Evolutionary conservation across 2,113 vertebrate species (phyloP).

Genomic region (cat (Felis catus)): F.catus_Fca126_mat1.0 CM031419.1:23820501-23821000

Average conservation of each 20-base stretch:
- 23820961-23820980: conserved; percentile 24
- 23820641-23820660: neutral
- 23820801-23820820: conserved; percentile 45
- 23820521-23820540: conserved; percentile 50
- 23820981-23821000: neutral
- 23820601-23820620: neutral
- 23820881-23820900: neutral
- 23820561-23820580: neutral
- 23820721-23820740: neutral
- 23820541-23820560: conserved; percentile 59
- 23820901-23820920: conserved; percentile 36
- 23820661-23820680: neutral
- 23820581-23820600: conserved; percentile 34
- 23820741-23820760: neutral
- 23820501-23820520: conserved; percentile 52
- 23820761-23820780: neutral
- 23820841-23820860: conserved; percentile 73
- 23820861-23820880: conserved; percentile 68
- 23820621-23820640: neutral
- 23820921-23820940: conserved; percentile 45
- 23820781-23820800: conserved; percentile 44
- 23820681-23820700: neutral
- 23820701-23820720: neutral
- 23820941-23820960: conserved; percentile 52
- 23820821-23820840: conserved; percentile 55